A percentile compares a stretch with the other conserved stretches of the same genome.
phyloP scores from a whole-genome alignment of 2,113 vertebrate genomes.

The Syngnathus floridae region DNA sequence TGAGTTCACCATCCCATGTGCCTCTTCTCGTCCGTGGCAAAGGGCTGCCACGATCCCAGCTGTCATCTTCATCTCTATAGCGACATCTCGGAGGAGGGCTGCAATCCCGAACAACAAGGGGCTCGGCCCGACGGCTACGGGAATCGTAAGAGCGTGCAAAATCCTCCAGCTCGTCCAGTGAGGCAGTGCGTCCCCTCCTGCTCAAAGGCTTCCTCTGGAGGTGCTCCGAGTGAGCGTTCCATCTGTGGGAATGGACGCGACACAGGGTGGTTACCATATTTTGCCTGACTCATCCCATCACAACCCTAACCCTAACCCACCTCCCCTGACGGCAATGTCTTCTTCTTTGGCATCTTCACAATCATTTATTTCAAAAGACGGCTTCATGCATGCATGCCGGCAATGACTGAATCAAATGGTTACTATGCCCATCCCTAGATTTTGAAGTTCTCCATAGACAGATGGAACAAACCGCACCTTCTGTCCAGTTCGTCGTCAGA shows the following conservation, averaged over 20 bases:
- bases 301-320: too few species aligned
- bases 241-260: slow-evolving; percentile 64
- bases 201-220: slow-evolving; percentile 82
- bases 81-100: slow-evolving; percentile 52
- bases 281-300: too few species aligned
- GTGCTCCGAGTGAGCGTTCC: slow-evolving; percentile 85
- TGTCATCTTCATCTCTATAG: slow-evolving; percentile 57
- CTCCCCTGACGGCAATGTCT: too few species aligned
- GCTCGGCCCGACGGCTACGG: slow-evolving; percentile 64
- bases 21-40: slow-evolving; percentile 71
- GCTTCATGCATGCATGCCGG: too few species aligned
- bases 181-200: slow-evolving; percentile 79
- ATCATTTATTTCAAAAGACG: too few species aligned
- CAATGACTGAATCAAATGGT: background rate
- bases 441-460: background rate
- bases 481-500: slow-evolving; percentile 63
- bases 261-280: background rate
- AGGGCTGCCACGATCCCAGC: slow-evolving; percentile 72
- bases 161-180: slow-evolving; percentile 91
- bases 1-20: slow-evolving; percentile 77
- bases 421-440: background rate
- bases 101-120: slow-evolving; percentile 63
- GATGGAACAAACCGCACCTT: slow-evolving; percentile 32
- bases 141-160: slow-evolving; percentile 79
- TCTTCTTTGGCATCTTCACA: too few species aligned